These are phyloP conservation scores for Vidua chalybeata DNA, from an alignment of 2,113 vertebrate genomes.

Conservation along the genomic window DNA sequence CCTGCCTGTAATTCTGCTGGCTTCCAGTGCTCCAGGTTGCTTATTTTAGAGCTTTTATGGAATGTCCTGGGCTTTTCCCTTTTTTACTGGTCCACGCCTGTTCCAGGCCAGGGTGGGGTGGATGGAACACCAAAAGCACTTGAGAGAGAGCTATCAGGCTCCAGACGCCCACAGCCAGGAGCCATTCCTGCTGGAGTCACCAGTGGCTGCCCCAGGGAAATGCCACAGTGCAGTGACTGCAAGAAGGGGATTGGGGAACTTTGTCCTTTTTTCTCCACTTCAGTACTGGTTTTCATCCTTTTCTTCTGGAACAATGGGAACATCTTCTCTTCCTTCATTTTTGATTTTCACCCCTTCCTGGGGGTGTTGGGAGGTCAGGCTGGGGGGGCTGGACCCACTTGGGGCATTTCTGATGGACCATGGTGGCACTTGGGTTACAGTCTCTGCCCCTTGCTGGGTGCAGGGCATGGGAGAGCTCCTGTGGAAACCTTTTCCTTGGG, in stretches of 20 bases:
- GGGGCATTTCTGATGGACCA: rapidly evolving
- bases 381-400: rapidly evolving
- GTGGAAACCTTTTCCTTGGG: neutral
- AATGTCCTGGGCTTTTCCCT: neutral
- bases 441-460: neutral
- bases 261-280: neutral
- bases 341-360: neutral
- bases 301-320: neutral
- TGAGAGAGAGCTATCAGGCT: neutral
- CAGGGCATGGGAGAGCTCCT: neutral
- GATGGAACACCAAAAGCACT: neutral
- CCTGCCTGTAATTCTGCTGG: neutral
- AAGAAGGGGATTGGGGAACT: rapidly evolving
- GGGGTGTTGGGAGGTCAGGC: neutral
- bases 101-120: neutral
- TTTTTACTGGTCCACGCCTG: rapidly evolving
- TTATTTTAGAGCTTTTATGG: neutral
- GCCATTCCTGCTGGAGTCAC: neutral
- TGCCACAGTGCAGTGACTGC: neutral
- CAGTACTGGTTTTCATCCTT: neutral
- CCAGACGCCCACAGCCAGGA: neutral
- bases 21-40: neutral
- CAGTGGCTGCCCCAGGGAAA: rapidly evolving
- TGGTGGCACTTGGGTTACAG: neutral
- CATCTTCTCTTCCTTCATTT: rapidly evolving